A percentile compares a stretch with the other conserved stretches of the same genome.
Evolutionary conservation across 2,888 invertebrate genomes (phyloP).

Genomic region (Caenorhabditis sulstoni): DNA sequence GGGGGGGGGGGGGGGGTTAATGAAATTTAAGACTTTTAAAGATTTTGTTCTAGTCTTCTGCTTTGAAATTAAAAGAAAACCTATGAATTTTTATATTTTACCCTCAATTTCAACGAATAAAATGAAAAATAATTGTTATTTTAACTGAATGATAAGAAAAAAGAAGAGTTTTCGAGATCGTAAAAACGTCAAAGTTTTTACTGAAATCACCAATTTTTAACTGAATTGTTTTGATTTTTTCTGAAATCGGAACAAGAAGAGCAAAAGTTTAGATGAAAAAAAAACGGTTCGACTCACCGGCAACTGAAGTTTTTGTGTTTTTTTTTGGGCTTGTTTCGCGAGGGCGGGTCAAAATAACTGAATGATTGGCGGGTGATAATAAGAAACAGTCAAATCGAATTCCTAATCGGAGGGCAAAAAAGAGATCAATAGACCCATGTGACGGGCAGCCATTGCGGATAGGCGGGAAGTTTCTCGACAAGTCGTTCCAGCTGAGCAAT

Average conservation of each 20-base stretch:
- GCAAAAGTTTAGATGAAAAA: no score
- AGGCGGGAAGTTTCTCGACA: conserved; percentile 80
- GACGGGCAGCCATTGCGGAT: conserved; percentile 81
- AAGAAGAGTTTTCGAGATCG: conserved; percentile 33
- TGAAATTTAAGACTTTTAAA: conserved; percentile 2
- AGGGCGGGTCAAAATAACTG: conserved; percentile 36
- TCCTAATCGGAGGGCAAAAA: neutral
- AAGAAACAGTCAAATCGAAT: no score
- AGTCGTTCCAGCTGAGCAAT: conserved; percentile 87
- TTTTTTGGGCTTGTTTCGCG: conserved; percentile 4
- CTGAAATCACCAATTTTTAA: conserved; percentile 25
- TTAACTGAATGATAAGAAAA: conserved; percentile 25
- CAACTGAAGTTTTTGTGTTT: conserved; percentile 25
- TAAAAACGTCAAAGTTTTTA: conserved; percentile 46
- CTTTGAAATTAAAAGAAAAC: conserved; percentile 9
- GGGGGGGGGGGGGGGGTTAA: no score
- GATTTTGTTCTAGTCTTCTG: neutral
- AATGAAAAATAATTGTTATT: neutral
- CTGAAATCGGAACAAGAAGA: no score
- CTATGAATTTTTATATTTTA: conserved; percentile 22
- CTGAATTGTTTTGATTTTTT: conserved; percentile 7
- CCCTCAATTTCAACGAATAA: conserved; percentile 14
- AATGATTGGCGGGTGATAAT: no score
- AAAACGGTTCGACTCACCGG: neutral
- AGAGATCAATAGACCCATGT: conserved; percentile 79